Conservation (phyloP, 2,113 vertebrate genomes). For the Tachysurus vachellii region DNA sequence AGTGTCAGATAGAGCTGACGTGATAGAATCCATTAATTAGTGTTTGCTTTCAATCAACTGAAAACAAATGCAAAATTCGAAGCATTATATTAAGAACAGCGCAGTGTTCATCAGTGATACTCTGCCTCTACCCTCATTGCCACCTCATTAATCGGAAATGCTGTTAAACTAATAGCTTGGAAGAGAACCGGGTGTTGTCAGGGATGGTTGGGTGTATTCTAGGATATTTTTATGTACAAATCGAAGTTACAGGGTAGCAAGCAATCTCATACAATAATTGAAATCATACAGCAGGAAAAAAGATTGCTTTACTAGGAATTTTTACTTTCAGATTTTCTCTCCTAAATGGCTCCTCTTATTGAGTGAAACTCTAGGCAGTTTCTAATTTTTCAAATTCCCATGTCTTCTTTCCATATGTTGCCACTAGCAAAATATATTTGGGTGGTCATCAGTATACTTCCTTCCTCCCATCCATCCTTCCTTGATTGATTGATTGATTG, state of each 20-base stretch:
- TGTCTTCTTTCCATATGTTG: neutral
- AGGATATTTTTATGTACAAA: neutral
- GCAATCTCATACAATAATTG: neutral
- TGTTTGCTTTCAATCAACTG: neutral
- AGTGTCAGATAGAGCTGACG: neutral
- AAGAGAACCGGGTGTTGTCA: neutral
- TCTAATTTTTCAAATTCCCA: neutral
- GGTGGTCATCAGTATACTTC: neutral
- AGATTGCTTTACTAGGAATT: neutral
- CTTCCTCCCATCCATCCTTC: neutral
- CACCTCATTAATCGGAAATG: neutral
- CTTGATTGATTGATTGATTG: too few relatives aligned
- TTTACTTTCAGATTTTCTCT: neutral
- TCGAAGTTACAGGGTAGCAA: neutral
- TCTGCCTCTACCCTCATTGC: neutral
- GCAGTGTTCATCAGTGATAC: neutral
- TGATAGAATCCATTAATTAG: neutral
- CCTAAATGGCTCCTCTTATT: neutral
- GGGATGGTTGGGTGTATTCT: neutral
- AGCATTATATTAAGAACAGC: neutral
- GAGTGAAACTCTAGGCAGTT: too few relatives aligned
- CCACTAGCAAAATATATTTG: neutral
- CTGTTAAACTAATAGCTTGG: constrained; percentile 21
- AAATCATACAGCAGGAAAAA: neutral
- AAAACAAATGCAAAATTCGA: neutral